Evolutionary conservation across 2,797 vertebrate species (phyloP), one percentile per base, ranked within the genome.

Genomic region (Diplodus sargus): DNA sequence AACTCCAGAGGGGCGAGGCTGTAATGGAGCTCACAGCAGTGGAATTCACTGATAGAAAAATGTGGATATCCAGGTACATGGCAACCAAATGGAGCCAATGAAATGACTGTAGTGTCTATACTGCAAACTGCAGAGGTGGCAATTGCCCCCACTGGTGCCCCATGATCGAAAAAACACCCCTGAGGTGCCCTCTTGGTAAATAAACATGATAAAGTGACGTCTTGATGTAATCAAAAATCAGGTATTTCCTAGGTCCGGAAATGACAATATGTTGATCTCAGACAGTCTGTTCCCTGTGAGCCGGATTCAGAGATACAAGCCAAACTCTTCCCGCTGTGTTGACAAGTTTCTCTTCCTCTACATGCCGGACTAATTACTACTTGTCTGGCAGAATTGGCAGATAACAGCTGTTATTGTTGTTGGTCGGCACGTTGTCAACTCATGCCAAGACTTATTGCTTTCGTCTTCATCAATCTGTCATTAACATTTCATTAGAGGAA

Each of bases 381-480:
- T 16, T 78, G 59, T 74, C 42, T 45, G 51, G 56, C 64, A 59
- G 64, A 87, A 70, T 42, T 11, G 20, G 49, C 15, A 43, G 20
- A 42, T 62, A 76, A 70, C 48, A 16, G 42, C 30, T 11, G 51
- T 22, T n/a, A 14, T 3, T 51, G 48, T 45, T 78, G 22, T 49
- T 28, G 28, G 34, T 25, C 17, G 17, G n/a, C 18, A 54, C 9
- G 1, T 18, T 17, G 49, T 61, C 49, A 61, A 20, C 47, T 51
- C 59, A 25, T 74, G 56, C 60, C 56, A 67, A 48, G 30, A 61
- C 13, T 23, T 70, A 45, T 56, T 18, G 18, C 22, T 18, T 17
- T n/a, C 34, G 34, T 43, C 52, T 47, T 18, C 47, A 51, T 64
- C 45, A 56, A 64, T 88, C 80, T 73, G 65, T 80, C 78, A 77